Base-by-base conservation (phyloP, 2,888 invertebrate species). In the Proisotoma minuta region DNA sequence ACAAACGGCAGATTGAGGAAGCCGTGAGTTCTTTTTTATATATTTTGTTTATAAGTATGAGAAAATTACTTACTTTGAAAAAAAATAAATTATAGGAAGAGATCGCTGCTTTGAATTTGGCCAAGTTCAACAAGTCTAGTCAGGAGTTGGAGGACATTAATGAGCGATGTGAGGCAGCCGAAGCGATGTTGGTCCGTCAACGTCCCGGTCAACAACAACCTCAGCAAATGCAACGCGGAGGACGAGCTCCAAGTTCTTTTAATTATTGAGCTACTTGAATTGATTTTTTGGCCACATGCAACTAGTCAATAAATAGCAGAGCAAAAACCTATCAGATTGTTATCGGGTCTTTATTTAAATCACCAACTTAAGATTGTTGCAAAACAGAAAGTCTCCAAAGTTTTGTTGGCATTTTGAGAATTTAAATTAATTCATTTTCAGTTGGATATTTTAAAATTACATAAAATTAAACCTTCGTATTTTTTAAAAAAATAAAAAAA, bases 21-120 rank as follows among this genome's bases (percentile, higher is more conserved):
- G 83, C 84, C 68, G 81, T 81, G 75, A 77, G 79, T 78, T 49
- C 15, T 23, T 26, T 47, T 49, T 24, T 49, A 18, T n/a, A 23
- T 18, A 3, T 51, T 27, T 52, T 15, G 22, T 52, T 59, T n/a
- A 2, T 3, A 47, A 3, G 8, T 48, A 43, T 43, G 10, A 15
- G 4, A 43, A 43, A 18, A 18, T 18, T 18, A 43, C 4, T 43
- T 4, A 12, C 18, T 18, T 18, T 43, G 10, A 15, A 43, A 12
- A 12, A 43, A 8, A 34, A 10, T 34, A 8, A 34, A 34, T 34
- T 34, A 8, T 63, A 63, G 63, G 64, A 64, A 27, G 64, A 64
- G 34, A 64, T 64, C 29, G 64, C 64, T 1, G 64, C 64, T 24
- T 54, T 64, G n/a, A 64, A 64, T 47, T 34, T 64, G 1, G 64